phyloP scores from a whole-genome alignment of 2,113 vertebrate genomes.

The Mesembrinibis cayennensis region DNA sequence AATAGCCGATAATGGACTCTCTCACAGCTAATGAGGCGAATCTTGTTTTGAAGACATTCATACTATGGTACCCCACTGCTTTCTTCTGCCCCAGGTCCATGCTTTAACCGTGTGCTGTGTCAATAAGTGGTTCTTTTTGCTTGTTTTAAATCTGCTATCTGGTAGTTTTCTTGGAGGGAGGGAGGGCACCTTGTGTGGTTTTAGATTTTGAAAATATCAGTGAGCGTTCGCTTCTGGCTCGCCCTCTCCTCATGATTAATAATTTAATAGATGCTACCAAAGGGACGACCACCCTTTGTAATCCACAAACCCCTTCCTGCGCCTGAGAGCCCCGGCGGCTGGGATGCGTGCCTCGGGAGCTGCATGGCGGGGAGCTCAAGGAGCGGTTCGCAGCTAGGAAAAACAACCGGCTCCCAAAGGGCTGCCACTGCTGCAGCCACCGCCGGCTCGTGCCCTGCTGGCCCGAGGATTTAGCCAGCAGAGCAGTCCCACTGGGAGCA shows the following conservation, averaged over 20 bases:
- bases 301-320: background rate
- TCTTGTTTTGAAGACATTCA: background rate
- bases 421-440: background rate
- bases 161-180: background rate
- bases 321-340: accelerated
- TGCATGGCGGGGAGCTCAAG: background rate
- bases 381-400: background rate
- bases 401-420: background rate
- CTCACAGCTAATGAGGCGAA: background rate
- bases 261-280: background rate
- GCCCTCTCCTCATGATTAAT: background rate
- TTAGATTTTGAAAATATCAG: background rate
- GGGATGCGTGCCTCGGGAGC: accelerated
- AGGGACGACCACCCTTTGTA: background rate
- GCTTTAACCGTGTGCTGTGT: background rate
- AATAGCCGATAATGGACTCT: background rate
- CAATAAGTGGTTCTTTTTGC: background rate
- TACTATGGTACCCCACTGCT: background rate
- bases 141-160: background rate
- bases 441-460: accelerated
- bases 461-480: background rate
- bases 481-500: background rate
- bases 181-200: background rate
- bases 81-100: background rate
- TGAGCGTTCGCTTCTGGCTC: background rate